Evolutionary conservation across 2,113 vertebrate species (phyloP).

Genomic region (Pitta sordida): DNA sequence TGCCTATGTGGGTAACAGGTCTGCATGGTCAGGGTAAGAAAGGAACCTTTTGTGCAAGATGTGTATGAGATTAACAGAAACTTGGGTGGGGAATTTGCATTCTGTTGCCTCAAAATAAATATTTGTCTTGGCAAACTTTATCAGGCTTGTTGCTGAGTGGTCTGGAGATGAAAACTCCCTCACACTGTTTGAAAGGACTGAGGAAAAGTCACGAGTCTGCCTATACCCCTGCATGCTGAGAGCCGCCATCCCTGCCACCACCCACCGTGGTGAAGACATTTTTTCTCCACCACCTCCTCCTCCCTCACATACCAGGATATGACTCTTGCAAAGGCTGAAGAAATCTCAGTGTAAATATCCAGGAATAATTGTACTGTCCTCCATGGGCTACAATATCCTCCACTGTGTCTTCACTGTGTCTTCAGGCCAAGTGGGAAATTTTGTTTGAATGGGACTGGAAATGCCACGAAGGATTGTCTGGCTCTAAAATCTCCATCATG

Average conservation of each 20-base stretch:
- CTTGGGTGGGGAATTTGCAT: background rate
- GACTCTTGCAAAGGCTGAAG: background rate
- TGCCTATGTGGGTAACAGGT: background rate
- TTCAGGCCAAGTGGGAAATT: background rate
- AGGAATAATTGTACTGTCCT: background rate
- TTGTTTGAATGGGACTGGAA: background rate
- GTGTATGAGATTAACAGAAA: background rate
- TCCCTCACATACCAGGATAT: background rate
- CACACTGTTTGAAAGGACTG: background rate
- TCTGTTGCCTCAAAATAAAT: background rate
- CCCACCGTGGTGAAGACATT: background rate
- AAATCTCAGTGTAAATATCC: background rate
- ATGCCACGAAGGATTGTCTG: background rate
- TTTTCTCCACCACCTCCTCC: background rate
- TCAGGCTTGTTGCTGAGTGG: background rate
- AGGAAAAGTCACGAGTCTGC: background rate
- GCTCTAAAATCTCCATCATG: background rate
- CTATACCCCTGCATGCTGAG: background rate
- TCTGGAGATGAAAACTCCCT: background rate
- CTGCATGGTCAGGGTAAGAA: background rate
- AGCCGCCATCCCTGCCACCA: background rate
- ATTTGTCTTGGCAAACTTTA: background rate
- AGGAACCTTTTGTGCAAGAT: background rate
- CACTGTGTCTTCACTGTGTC: background rate
- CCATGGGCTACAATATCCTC: background rate